Conservation (phyloP, 2,888 invertebrate species). For the Agriotes lineatus region DNA sequence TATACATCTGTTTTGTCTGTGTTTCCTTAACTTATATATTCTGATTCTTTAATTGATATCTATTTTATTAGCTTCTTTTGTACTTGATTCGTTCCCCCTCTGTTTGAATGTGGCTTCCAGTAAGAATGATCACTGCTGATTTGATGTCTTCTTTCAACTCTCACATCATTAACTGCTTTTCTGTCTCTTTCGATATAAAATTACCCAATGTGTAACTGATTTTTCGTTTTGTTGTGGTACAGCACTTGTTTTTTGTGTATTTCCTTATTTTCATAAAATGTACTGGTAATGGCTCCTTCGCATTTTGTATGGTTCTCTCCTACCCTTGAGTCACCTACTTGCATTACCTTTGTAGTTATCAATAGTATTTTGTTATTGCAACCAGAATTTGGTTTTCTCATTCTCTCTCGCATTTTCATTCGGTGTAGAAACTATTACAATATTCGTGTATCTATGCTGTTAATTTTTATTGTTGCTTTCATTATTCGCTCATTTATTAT, state of each 20-base stretch:
- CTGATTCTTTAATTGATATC: too few species aligned
- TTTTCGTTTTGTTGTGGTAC: background rate
- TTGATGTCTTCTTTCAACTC: too few species aligned
- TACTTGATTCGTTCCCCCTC: too few species aligned
- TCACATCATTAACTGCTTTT: too few species aligned
- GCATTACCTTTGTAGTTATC: background rate
- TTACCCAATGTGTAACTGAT: background rate
- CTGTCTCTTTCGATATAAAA: background rate
- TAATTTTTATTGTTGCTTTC: background rate
- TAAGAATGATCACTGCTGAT: too few species aligned
- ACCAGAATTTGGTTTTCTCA: background rate
- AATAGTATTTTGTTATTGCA: background rate
- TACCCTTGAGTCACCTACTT: background rate
- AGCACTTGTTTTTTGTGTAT: conserved; percentile 1
- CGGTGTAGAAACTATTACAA: background rate
- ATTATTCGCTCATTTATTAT: background rate
- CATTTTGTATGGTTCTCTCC: background rate
- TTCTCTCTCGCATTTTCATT: background rate
- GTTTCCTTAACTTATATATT: too few species aligned
- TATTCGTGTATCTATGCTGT: background rate
- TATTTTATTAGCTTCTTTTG: too few species aligned
- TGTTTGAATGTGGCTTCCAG: too few species aligned
- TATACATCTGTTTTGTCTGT: too few species aligned
- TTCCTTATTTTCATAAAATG: background rate
- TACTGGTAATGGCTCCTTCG: background rate